phyloP scores from a whole-genome alignment of 2,888 invertebrate genomes.

The Heterodera filipjevi region DNA sequence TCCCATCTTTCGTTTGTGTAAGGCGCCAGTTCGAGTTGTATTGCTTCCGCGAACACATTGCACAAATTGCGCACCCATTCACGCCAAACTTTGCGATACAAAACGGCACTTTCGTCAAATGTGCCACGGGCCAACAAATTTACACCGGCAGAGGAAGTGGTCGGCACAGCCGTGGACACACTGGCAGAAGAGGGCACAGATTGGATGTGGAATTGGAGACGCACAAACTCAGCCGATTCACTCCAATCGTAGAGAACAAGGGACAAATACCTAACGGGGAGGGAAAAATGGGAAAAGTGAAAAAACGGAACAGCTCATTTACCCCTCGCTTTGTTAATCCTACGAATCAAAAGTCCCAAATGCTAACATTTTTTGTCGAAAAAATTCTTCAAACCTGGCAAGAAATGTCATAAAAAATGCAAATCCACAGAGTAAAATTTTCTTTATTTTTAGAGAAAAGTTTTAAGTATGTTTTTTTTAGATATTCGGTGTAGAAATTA shows the following conservation, averaged over 20 bases:
- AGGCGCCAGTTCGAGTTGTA: slow-evolving; percentile 30
- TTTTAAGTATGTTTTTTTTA: background rate
- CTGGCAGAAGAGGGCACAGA: slow-evolving; percentile 1
- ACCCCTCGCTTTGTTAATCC: too few relatives aligned
- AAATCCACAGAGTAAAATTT: too few relatives aligned
- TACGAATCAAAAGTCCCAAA: too few relatives aligned
- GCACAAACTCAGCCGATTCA: slow-evolving; percentile 40
- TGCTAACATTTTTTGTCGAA: too few relatives aligned
- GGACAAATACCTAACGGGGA: slow-evolving; percentile 37
- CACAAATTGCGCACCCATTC: slow-evolving; percentile 38
- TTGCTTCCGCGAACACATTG: slow-evolving; percentile 39
- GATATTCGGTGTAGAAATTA: too few relatives aligned
- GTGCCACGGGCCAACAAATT: slow-evolving; percentile 38
- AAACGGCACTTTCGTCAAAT: slow-evolving; percentile 43
- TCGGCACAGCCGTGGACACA: background rate
- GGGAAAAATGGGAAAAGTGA: background rate
- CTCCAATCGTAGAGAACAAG: slow-evolving; percentile 48
- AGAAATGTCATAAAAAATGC: too few relatives aligned
- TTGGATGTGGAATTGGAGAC: slow-evolving; percentile 38
- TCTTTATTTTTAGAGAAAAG: too few relatives aligned
- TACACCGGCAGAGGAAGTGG: background rate
- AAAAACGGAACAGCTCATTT: background rate
- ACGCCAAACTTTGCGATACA: slow-evolving; percentile 48
- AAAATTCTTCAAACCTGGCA: too few relatives aligned
- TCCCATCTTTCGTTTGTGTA: slow-evolving; percentile 41